A percentile compares a stretch with the other conserved stretches of the same genome.
These are phyloP conservation scores for Laticauda colubrina DNA, from an alignment of 2,113 vertebrate genomes.

Conservation along the genomic window DNA sequence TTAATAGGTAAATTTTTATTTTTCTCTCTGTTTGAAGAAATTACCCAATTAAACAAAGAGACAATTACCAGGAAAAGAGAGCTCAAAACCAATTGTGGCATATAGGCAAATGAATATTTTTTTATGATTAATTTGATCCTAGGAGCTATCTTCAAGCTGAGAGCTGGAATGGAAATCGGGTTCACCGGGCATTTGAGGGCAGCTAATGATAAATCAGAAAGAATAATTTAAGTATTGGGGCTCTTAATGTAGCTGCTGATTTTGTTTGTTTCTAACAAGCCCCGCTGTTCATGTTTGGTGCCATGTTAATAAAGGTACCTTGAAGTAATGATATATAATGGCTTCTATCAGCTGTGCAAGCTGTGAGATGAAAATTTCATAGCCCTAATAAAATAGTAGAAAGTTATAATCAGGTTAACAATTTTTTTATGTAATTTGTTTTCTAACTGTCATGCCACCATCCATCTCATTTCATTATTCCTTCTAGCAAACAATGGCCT, in stretches of 20 bases:
- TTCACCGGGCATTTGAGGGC: neutral
- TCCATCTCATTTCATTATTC: neutral
- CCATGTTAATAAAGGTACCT: conserved; percentile 54
- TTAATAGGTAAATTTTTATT: neutral
- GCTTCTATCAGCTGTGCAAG: conserved; percentile 46
- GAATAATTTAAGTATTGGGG: neutral
- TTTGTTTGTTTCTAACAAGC: conserved; percentile 28
- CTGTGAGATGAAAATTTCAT: conserved; percentile 58
- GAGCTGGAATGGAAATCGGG: neutral
- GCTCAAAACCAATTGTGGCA: neutral
- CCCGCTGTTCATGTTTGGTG: conserved; percentile 28
- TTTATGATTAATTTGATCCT: neutral
- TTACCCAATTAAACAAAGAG: neutral
- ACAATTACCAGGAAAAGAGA: neutral
- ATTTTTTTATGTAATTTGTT: conserved; percentile 36
- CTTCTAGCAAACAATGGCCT: conserved; percentile 39
- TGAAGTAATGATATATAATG: conserved; percentile 44
- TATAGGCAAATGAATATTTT: neutral
- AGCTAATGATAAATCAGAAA: neutral
- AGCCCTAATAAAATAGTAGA: conserved; percentile 59
- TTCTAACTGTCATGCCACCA: conserved; percentile 35
- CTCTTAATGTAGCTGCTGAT: neutral
- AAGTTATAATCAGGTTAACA: conserved; percentile 61
- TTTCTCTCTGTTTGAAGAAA: neutral
- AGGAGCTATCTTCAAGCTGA: neutral